Evolutionary conservation across 2,113 vertebrate species (phyloP).

Genomic region (Rhipidura dahli): DNA sequence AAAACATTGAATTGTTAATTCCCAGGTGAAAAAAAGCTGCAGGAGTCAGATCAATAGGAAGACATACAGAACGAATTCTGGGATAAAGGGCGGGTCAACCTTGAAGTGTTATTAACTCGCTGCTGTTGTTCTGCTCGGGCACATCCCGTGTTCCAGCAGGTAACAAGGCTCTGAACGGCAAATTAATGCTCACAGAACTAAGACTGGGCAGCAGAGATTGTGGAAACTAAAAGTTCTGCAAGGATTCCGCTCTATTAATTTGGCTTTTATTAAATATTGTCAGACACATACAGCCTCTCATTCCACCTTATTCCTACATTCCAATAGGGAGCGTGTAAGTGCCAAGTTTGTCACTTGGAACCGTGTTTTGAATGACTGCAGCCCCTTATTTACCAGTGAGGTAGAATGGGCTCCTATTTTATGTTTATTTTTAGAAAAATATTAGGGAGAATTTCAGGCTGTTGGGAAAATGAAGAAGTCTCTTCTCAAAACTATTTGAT

Average conservation of each 20-base stretch:
- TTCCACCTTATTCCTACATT: neutral
- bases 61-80: slow-evolving; percentile 58
- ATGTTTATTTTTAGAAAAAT: neutral
- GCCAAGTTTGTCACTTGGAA: neutral
- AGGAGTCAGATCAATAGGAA: slow-evolving; percentile 68
- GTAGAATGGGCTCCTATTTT: neutral
- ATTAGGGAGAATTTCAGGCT: neutral
- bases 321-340: neutral
- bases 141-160: slow-evolving; percentile 5
- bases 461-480: neutral
- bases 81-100: slow-evolving; percentile 67
- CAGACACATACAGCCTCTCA: neutral
- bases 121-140: slow-evolving; percentile 19
- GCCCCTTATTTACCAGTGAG: neutral
- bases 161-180: neutral
- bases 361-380: neutral
- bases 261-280: neutral
- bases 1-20: slow-evolving; percentile 75
- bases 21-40: slow-evolving; percentile 61
- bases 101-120: slow-evolving; percentile 69
- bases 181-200: slow-evolving; percentile 3
- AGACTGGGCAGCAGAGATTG: neutral
- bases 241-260: slow-evolving; percentile 4
- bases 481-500: neutral
- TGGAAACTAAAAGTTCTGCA: neutral